Base-by-base conservation (phyloP, 37 sponge, comb jelly and placozoan genomes). In the Aphrocallistes beatrix region DNA sequence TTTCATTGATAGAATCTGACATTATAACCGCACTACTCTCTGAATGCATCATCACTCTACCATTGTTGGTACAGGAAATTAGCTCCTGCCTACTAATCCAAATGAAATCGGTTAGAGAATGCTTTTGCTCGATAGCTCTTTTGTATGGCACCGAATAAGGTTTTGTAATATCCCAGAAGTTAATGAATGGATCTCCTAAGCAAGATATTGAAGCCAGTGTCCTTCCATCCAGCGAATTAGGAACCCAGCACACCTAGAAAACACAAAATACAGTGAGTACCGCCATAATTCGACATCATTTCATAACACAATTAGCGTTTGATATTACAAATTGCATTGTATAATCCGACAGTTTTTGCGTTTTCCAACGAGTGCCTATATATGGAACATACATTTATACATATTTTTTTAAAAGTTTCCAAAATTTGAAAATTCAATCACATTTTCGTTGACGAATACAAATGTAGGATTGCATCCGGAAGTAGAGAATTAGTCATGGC, bases 141-240 rank as follows among this genome's bases (percentile, higher is more conserved):
- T 60, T 60, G 34, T 25, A 60, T 25, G 75, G 75, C 8, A 60
- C 75, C n/a, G 75, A 60, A 60, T 60, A 60, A 25, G 75, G 75
- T 60, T 60, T 60, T 60, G 75, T 60, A 60, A 60, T 60, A 60
- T 60, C 75, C 75, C 75, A 60, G 21, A 60, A 60, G 34, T 60
- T 60, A 25, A 60, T 60, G n/a, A 60, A 60, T 25, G 1, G 10
- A 60, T 60, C 75, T 13, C 75, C 75, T 60, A 60, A 19, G 21
- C 75, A 60, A 3, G 75, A 60, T 32, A 60, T 60, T 32, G 75
- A 60, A 32, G 75, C 75, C 75, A 60, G 21, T 13, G 75, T 60
- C n/a, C 75, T 60, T 60, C 75, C 75, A 60, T 60, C n/a, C n/a
- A 28, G 25, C n/a, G 75, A 19, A 25, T 60, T 19, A 3, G 10